A percentile compares a stretch with the other conserved stretches of the same genome.
Conservation (phyloP, 2,113 vertebrate genomes). For the Octodon degus region DNA sequence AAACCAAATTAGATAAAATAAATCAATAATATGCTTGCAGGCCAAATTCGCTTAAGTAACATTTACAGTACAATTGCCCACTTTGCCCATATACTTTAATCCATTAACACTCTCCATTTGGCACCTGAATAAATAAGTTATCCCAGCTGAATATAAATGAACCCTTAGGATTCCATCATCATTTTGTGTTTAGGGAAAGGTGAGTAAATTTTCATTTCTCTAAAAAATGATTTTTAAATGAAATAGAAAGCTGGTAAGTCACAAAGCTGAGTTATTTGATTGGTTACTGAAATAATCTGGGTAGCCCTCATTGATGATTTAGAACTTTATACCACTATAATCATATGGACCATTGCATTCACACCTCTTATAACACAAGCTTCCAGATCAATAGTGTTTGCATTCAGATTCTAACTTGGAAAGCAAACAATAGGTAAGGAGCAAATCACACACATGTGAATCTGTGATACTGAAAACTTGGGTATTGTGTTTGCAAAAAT, state of each 20-base stretch:
- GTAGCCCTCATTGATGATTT: neutral
- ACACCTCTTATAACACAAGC: neutral
- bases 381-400: neutral
- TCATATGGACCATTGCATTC: neutral
- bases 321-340: neutral
- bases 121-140: conserved; percentile 75
- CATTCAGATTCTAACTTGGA: neutral
- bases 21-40: conserved; percentile 73
- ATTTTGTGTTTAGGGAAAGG: conserved; percentile 64
- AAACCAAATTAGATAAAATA: conserved; percentile 77
- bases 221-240: conserved; percentile 49
- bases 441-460: neutral
- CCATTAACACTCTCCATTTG: conserved; percentile 68
- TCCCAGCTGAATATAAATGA: conserved; percentile 55
- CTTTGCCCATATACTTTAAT: conserved; percentile 65
- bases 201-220: conserved; percentile 67
- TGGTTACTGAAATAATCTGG: neutral
- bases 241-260: conserved; percentile 18
- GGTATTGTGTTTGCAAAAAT: neutral
- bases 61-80: conserved; percentile 67
- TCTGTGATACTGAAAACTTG: neutral
- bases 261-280: neutral
- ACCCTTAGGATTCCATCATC: conserved; percentile 45
- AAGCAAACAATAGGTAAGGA: neutral
- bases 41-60: conserved; percentile 76